Percentiles rank a stretch among this genome's conserved stretches.
These are phyloP conservation scores for Abscondita cerata DNA, from an alignment of 2,888 invertebrate species.

Conservation along the genomic window DNA sequence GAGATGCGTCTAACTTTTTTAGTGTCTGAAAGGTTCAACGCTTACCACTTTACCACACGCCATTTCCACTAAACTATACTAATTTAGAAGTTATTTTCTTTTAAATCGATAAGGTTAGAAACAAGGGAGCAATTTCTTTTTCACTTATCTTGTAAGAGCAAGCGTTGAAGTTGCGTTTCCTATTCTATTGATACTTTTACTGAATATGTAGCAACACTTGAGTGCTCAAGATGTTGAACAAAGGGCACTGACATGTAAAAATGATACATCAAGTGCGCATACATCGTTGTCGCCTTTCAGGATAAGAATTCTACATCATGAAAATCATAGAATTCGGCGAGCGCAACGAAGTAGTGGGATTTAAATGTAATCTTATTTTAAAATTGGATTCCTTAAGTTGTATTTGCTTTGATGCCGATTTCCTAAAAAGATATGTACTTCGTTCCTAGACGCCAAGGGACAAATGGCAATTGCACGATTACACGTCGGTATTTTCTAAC, in stretches of 20 bases:
- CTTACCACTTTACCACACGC: conserved; percentile 14
- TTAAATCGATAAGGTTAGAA: conserved; percentile 12
- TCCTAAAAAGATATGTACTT: background rate
- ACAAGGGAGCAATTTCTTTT: conserved; percentile 14
- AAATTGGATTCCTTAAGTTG: conserved; percentile 29
- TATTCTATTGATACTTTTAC: conserved; percentile 28
- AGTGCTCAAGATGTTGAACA: conserved; percentile 28
- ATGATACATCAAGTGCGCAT: conserved; percentile 14
- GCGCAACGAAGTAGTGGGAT: conserved; percentile 9
- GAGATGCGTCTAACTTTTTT: background rate
- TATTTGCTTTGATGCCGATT: conserved; percentile 19
- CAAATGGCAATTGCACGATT: conserved; percentile 21
- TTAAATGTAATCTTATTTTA: conserved; percentile 26
- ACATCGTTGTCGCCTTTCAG: background rate
- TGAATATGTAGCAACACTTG: conserved; percentile 30
- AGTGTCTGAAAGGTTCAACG: too few species aligned
- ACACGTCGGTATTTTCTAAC: conserved; percentile 13
- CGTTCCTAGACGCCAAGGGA: conserved; percentile 11
- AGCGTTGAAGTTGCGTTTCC: conserved; percentile 17
- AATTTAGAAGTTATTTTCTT: conserved; percentile 30
- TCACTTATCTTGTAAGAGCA: conserved; percentile 21
- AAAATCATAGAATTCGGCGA: background rate
- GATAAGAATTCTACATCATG: background rate
- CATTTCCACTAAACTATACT: conserved; percentile 26
- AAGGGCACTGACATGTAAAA: conserved; percentile 32